Base-by-base conservation (phyloP, 2,888 invertebrate species). In the Drosophila helvetica region DNA sequence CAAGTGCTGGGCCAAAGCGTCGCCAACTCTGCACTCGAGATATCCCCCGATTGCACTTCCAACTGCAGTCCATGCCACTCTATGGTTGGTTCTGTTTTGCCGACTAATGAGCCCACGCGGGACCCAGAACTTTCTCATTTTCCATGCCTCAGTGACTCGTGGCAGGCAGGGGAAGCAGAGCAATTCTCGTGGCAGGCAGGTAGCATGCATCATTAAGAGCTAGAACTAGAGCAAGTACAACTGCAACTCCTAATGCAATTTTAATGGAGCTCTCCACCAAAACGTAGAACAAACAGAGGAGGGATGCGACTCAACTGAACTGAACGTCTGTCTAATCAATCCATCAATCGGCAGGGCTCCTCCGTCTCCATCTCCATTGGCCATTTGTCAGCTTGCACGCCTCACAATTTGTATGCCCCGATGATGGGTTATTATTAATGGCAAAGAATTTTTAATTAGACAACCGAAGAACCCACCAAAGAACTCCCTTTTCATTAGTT, bases 381-480 rank as follows among this genome's bases (percentile, higher is more conserved):
- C 38, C 38, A 75, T 67, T 78, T 73, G 79, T 67, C 84, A 58
- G 56, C 57, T 27, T 30, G 75, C 59, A 75, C 47, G 64, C 64
- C 45, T 54, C 60, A 54, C 70, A 68, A 77, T 75, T 71, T 76
- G 63, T 74, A 69, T 67, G 38, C 38, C n/a, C n/a, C 38, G 38
- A 2, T 38, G 38, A 38, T n/a, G 50, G 57, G 43, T 59, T 53
- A 61, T 72, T 85, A 79, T 76, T 80, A 78, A 84, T 84, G 74
- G 57, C 68, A 56, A 38, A 74, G 82, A 73, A 87, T 83, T 80
- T 64, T 61, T 68, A 86, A 88, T 83, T 75, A 63, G 83, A 79
- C 74, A 69, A 33, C 43, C 46, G n/a, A 18, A 47, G 38, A 60
- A 50, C 62, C 54, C 18, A 46, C 45, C 51, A 52, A 52, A 68